A percentile compares a stretch with the other conserved stretches of the same genome.
Conservation (phyloP, 2,888 invertebrate species). For the Chrysolina haemoptera region DNA sequence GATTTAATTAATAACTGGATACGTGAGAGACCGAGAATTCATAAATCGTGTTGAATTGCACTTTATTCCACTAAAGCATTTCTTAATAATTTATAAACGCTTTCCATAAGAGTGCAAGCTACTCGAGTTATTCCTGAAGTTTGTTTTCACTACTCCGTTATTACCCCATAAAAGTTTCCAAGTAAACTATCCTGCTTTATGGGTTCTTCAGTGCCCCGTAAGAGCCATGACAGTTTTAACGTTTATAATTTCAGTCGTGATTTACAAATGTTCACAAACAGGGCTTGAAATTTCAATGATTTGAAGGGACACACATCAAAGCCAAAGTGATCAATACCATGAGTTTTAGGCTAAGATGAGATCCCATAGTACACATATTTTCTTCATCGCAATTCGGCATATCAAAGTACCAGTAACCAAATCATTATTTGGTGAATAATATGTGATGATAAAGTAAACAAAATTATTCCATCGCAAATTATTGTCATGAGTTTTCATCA, state of each 20-base stretch:
- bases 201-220: neutral
- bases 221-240: neutral
- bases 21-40: conserved; percentile 6
- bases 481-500: too few species aligned
- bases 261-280: neutral
- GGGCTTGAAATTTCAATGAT: neutral
- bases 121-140: conserved; percentile 13
- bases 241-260: neutral
- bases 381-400: too few species aligned
- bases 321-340: too few species aligned
- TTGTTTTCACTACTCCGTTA: conserved; percentile 17
- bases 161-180: conserved; percentile 10
- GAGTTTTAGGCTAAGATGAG: too few species aligned
- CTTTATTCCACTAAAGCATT: conserved; percentile 2
- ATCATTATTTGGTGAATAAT: too few species aligned
- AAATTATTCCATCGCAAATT: too few species aligned
- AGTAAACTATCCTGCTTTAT: conserved; percentile 13
- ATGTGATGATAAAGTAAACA: too few species aligned
- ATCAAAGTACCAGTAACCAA: too few species aligned
- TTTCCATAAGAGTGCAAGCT: conserved; percentile 19
- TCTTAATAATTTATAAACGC: conserved; percentile 13
- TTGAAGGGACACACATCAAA: too few species aligned
- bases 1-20: conserved; percentile 1
- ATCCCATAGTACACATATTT: too few species aligned
- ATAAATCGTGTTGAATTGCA: conserved; percentile 21